These are phyloP conservation scores for human (Homo sapiens) DNA, from an alignment of 2,113 vertebrate genomes.

Conservation along the genomic window DNA sequence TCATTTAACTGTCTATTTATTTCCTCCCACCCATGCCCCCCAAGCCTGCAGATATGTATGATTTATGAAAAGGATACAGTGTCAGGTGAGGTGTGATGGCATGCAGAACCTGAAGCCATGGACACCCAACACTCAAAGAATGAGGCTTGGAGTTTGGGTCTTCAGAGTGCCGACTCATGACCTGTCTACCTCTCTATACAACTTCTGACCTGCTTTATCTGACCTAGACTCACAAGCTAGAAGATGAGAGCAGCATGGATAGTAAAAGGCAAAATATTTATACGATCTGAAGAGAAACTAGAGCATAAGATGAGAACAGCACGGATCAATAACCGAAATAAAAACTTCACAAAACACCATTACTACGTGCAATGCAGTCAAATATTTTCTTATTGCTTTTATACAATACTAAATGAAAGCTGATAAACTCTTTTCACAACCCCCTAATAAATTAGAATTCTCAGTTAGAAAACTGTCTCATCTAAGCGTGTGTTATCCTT, in stretches of 20 bases:
- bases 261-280: no score
- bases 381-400: neutral
- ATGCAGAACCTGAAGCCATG: neutral
- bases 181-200: fast-evolving
- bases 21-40: neutral
- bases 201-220: neutral
- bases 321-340: neutral
- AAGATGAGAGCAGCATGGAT: neutral
- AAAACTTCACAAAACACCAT: neutral
- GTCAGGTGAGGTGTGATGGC: no score
- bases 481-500: neutral
- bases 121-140: neutral
- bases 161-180: no score
- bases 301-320: neutral
- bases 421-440: neutral
- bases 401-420: neutral
- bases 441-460: neutral
- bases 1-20: neutral
- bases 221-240: neutral
- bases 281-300: no score
- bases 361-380: neutral
- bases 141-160: fast-evolving
- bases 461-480: neutral
- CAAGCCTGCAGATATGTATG: neutral
- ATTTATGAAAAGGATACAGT: neutral